A percentile compares a stretch with the other conserved stretches of the same genome.
Conservation (phyloP, 2,888 invertebrate species). For the Schrankia costaestrigalis region DNA sequence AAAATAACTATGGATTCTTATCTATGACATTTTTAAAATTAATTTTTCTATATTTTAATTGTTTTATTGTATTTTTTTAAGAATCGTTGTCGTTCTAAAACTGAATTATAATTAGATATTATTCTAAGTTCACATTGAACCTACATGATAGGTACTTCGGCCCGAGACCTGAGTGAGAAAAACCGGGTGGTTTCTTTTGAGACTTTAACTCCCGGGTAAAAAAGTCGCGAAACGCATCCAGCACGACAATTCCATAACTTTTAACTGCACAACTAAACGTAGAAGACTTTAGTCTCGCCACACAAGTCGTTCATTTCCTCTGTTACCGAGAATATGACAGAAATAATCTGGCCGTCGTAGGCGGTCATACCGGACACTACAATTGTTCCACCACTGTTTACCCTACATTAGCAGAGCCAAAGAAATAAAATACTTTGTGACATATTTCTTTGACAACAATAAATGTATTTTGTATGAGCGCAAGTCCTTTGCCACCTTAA, state of each 20-base stretch:
- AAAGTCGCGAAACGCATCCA: too few species aligned
- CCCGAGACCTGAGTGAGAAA: too few species aligned
- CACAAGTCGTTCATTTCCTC: conserved; percentile 62
- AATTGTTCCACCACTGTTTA: conserved; percentile 68
- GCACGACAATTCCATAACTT: background rate
- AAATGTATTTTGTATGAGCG: conserved; percentile 43
- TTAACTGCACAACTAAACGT: background rate
- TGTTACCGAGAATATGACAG: conserved; percentile 62
- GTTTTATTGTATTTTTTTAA: too few species aligned
- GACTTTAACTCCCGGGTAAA: too few species aligned
- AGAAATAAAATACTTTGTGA: conserved; percentile 59
- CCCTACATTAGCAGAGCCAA: conserved; percentile 56
- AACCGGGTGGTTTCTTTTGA: too few species aligned
- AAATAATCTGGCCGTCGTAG: conserved; percentile 50
- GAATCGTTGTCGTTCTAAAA: too few species aligned
- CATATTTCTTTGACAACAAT: conserved; percentile 36
- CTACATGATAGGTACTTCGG: too few species aligned
- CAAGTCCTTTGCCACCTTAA: conserved; percentile 44
- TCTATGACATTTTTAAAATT: too few species aligned
- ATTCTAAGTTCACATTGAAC: too few species aligned
- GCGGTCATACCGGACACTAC: conserved; percentile 47
- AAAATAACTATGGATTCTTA: too few species aligned
- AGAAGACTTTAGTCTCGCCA: conserved; percentile 42
- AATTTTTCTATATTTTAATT: too few species aligned
- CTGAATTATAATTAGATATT: too few species aligned